Conservation (phyloP, 2,113 vertebrate genomes). For the Brachypodius melanocephalos region DNA sequence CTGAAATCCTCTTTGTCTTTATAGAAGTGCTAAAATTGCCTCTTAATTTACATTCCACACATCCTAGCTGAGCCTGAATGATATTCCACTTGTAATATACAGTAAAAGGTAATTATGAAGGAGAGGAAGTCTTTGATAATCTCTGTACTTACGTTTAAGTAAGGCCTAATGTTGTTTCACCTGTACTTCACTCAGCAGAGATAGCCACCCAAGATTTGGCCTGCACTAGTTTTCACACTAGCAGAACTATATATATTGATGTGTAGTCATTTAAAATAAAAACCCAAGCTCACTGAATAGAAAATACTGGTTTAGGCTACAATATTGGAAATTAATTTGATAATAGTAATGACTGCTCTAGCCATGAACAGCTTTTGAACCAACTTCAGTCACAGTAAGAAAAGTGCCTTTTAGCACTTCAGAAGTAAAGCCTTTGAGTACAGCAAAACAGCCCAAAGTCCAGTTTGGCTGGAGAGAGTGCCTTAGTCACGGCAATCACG, state of each 20-base stretch:
- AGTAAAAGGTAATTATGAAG: not conserved
- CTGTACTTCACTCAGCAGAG: not conserved
- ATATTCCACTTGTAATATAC: not conserved
- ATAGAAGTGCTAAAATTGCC: not conserved
- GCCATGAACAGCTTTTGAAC: not conserved
- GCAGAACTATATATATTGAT: not conserved
- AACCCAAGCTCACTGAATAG: not conserved
- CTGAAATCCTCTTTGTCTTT: constrained; percentile 8
- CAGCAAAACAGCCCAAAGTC: not conserved
- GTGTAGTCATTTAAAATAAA: not conserved
- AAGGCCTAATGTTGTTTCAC: not conserved
- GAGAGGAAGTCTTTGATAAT: not conserved
- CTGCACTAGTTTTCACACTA: not conserved
- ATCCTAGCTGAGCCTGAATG: not conserved
- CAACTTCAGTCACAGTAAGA: not conserved
- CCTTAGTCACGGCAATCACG: not conserved
- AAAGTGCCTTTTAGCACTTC: not conserved
- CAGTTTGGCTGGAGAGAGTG: not conserved
- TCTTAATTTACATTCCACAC: not conserved
- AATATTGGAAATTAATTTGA: not conserved
- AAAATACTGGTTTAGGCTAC: not conserved
- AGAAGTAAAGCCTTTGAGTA: not conserved
- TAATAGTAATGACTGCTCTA: not conserved
- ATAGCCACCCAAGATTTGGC: not conserved
- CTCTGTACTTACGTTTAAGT: not conserved